Evolutionary conservation across 2,113 vertebrate genomes (phyloP).

Genomic region (Nannobrachium achirus): DNA sequence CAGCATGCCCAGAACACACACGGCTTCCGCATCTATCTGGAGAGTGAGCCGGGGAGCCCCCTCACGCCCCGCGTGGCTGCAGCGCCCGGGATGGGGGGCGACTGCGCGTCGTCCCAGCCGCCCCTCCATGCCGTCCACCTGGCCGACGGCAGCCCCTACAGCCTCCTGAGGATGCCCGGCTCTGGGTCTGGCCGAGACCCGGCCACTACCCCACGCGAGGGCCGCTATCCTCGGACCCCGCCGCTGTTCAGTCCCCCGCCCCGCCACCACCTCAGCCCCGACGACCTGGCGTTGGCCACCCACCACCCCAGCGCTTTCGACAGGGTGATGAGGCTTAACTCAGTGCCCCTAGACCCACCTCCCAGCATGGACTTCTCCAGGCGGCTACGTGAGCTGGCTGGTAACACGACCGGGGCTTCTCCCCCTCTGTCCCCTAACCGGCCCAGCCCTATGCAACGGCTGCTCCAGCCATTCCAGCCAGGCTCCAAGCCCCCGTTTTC

Average conservation of each 20-base stretch:
- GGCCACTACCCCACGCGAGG: conserved; percentile 89
- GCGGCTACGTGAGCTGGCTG: conserved; percentile 95
- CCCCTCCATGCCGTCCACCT: conserved; percentile 95
- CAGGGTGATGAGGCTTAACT: conserved; percentile 97
- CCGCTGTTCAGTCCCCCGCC: conserved; percentile 97
- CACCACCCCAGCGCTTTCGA: conserved; percentile 99
- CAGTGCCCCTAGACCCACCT: conserved; percentile 91
- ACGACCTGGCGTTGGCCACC: conserved; percentile 96
- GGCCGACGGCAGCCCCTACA: conserved; percentile 97
- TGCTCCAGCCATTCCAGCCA: conserved; percentile 97
- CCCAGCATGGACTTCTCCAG: conserved; percentile 98
- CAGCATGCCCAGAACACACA: conserved; percentile 99
- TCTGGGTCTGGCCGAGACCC: conserved; percentile 92
- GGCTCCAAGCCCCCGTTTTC: conserved; percentile 94
- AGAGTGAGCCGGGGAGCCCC: conserved; percentile 96
- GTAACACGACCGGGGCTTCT: conserved; percentile 90
- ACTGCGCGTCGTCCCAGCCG: conserved; percentile 95
- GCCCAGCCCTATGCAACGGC: conserved; percentile 98
- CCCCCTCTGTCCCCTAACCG: conserved; percentile 96
- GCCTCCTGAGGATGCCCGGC: conserved; percentile 94
- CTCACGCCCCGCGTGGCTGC: conserved; percentile 95
- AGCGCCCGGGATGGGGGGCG: conserved; percentile 94
- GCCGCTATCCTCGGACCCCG: conserved; percentile 94
- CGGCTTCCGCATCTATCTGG: conserved; percentile 98
- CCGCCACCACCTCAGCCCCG: conserved; percentile 95